These are phyloP conservation scores for Drosophila lacertosa DNA, from an alignment of 1,140 invertebrate species.

Conservation along the genomic window DNA sequence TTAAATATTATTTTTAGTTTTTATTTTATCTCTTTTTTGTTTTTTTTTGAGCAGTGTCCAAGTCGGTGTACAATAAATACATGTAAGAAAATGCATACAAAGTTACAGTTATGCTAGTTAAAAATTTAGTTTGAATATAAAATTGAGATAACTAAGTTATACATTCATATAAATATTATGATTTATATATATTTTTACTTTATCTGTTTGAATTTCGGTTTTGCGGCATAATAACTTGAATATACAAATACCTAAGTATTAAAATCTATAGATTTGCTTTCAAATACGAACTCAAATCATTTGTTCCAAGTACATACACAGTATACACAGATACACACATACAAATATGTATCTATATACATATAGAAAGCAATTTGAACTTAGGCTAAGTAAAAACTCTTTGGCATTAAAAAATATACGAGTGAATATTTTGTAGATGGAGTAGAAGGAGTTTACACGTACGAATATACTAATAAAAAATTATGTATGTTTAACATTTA, in stretches of 20 bases:
- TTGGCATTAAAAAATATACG: conserved; percentile 73
- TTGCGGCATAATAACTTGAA: conserved; percentile 49
- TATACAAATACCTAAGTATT: conserved; percentile 37
- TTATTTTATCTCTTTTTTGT: conserved; percentile 3
- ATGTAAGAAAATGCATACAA: conserved; percentile 78
- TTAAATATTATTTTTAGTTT: conserved; percentile 7
- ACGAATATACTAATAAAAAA: conserved; percentile 26
- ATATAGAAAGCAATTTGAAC: conserved; percentile 62
- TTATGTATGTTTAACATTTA: conserved; percentile 18
- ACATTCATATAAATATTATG: conserved; percentile 14
- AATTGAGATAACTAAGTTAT: conserved; percentile 77
- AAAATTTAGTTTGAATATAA: conserved; percentile 78
- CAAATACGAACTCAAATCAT: conserved; percentile 36
- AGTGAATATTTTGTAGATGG: conserved; percentile 33
- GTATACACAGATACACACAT: conserved; percentile 15
- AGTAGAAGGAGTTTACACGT: conserved; percentile 36
- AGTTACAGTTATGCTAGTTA: conserved; percentile 79
- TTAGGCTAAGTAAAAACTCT: conserved; percentile 70
- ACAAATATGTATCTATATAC: background rate
- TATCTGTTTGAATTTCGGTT: conserved; percentile 10
- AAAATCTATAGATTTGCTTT: conserved; percentile 19
- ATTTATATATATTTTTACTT: conserved; percentile 6
- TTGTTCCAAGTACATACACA: conserved; percentile 33
- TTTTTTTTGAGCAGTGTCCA: conserved; percentile 52
- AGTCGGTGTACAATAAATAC: conserved; percentile 69